A percentile compares a stretch with the other conserved stretches of the same genome.
These are phyloP conservation scores for Lindbergichthys nudifrons DNA, from an alignment of 2,797 vertebrate species.

Conservation along the genomic window DNA sequence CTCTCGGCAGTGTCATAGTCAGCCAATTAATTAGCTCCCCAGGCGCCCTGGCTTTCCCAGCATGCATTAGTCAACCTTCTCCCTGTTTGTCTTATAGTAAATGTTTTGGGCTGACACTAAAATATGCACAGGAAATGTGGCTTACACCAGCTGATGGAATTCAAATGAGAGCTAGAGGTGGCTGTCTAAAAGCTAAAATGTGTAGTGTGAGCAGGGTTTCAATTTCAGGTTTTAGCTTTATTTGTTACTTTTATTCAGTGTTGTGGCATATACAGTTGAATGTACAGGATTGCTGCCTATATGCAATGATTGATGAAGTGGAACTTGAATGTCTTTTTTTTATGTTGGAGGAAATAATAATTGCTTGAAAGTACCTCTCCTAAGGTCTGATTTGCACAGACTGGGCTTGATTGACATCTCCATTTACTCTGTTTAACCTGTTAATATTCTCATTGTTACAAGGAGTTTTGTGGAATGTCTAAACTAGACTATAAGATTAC, in stretches of 20 bases:
- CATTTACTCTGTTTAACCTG: background rate
- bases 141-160: slow-evolving; percentile 11
- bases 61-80: slow-evolving; percentile 71
- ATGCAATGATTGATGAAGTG: background rate
- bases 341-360: too few species aligned
- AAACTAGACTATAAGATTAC: slow-evolving; percentile 17
- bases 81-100: slow-evolving; percentile 60
- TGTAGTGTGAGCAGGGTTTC: background rate
- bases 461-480: background rate
- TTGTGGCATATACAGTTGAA: background rate
- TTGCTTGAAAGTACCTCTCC: background rate
- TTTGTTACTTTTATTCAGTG: background rate
- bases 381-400: background rate
- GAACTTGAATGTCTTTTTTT: too few species aligned
- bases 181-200: background rate
- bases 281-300: background rate
- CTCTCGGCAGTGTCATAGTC: slow-evolving; percentile 65
- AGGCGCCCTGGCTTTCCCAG: slow-evolving; percentile 71
- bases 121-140: slow-evolving; percentile 43
- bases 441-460: background rate
- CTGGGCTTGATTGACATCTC: background rate
- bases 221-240: background rate
- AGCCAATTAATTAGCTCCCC: slow-evolving; percentile 76
- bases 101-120: slow-evolving; percentile 66
- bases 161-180: slow-evolving; percentile 15